Evolutionary conservation across 2,888 invertebrate species (phyloP).

Genomic region (Meiosimyza platycephala): DNA sequence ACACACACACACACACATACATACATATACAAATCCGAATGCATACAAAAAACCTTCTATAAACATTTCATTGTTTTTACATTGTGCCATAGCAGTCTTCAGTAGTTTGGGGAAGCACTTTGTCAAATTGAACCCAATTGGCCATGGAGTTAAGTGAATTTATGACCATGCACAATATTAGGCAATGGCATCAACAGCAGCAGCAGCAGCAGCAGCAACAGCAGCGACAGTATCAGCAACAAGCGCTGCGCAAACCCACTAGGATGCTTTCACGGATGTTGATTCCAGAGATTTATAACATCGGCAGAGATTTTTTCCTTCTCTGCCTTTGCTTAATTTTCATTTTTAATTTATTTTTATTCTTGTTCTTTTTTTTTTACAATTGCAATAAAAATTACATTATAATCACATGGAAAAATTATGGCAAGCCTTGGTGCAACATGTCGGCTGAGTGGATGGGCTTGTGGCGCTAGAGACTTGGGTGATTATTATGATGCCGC

Average conservation of each 20-base stretch:
- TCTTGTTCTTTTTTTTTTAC: too few relatives aligned
- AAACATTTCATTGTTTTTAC: slow-evolving; percentile 40
- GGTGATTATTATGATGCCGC: too few relatives aligned
- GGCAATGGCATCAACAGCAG: slow-evolving; percentile 51
- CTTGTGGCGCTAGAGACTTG: too few relatives aligned
- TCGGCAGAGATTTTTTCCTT: slow-evolving; percentile 36
- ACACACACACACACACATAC: not conserved
- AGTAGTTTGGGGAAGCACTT: slow-evolving; percentile 52
- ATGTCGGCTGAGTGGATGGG: too few relatives aligned
- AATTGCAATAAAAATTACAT: too few relatives aligned
- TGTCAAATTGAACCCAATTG: slow-evolving; percentile 63
- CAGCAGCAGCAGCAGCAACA: not conserved
- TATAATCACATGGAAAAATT: too few relatives aligned
- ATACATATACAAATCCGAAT: not conserved
- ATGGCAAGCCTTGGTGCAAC: too few relatives aligned
- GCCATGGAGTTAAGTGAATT: slow-evolving; percentile 54
- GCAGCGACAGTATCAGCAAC: not conserved
- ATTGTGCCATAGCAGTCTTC: not conserved
- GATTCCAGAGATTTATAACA: not conserved
- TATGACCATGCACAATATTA: slow-evolving; percentile 58
- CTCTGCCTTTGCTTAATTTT: not conserved
- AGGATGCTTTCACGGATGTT: slow-evolving; percentile 16
- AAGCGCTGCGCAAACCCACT: slow-evolving; percentile 14
- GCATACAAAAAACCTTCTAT: not conserved
- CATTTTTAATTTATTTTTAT: too few relatives aligned